These are phyloP conservation scores for Liodrosophila aerea DNA, from an alignment of 2,888 invertebrate species.

Conservation along the genomic window DNA sequence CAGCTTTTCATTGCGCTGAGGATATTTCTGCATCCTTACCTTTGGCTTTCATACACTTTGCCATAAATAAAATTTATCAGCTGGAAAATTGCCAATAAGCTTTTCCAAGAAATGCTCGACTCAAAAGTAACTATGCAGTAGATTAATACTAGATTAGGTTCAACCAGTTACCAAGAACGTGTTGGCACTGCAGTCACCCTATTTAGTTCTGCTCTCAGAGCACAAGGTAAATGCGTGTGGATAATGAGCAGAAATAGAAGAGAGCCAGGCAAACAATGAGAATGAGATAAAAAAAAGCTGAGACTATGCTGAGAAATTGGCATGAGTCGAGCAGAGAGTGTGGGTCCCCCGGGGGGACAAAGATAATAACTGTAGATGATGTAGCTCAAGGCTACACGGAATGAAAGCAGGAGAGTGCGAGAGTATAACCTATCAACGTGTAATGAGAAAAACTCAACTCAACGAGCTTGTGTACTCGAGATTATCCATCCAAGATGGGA, in stretches of 20 bases:
- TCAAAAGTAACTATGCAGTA: slow-evolving; percentile 31
- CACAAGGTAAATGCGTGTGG: slow-evolving; percentile 61
- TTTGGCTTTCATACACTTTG: neutral
- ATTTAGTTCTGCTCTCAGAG: slow-evolving; percentile 3
- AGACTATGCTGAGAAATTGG: no score
- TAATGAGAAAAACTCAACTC: slow-evolving; percentile 70
- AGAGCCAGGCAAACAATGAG: slow-evolving; percentile 1
- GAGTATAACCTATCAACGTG: slow-evolving; percentile 58
- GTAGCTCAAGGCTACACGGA: neutral
- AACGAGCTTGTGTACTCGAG: slow-evolving; percentile 43
- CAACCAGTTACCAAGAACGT: slow-evolving; percentile 38
- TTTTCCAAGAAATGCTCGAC: slow-evolving; percentile 26
- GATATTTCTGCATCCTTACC: neutral
- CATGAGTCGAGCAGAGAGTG: no score
- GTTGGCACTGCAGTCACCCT: slow-evolving; percentile 20
- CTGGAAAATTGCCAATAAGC: slow-evolving; percentile 76
- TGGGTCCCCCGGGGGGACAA: no score
- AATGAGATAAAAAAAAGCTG: neutral
- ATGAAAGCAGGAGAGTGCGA: neutral
- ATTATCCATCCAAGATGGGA: slow-evolving; percentile 51
- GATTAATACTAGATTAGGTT: slow-evolving; percentile 41
- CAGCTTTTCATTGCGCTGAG: no score
- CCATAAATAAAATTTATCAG: slow-evolving; percentile 73
- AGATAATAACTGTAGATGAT: slow-evolving; percentile 44
- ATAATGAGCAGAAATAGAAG: slow-evolving; percentile 29